Conservation (phyloP, 2,113 vertebrate species). For the Capreolus pygargus region DNA sequence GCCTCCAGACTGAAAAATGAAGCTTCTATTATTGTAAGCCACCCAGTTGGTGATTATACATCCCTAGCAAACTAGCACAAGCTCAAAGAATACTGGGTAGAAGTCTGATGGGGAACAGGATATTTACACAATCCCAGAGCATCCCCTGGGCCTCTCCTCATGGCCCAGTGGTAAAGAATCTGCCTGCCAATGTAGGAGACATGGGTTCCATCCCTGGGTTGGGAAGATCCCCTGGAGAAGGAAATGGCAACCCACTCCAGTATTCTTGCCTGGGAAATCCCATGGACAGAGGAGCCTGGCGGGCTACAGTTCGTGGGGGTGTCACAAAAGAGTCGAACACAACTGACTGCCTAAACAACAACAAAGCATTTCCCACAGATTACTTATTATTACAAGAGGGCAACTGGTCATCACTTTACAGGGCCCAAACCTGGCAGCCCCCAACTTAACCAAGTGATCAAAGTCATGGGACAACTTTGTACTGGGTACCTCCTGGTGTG, state of each 20-base stretch:
- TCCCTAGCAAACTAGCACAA: neutral
- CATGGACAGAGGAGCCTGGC: neutral
- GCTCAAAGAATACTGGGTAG: neutral
- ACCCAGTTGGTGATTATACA: neutral
- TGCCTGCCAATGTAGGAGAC: neutral
- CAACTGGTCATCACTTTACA: neutral
- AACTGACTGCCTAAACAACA: neutral
- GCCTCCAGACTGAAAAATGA: neutral
- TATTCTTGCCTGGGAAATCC: neutral
- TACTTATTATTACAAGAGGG: neutral
- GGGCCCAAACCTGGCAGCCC: neutral
- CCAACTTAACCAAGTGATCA: neutral
- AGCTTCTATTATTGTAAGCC: neutral
- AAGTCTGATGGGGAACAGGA: neutral
- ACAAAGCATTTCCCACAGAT: neutral
- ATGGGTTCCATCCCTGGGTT: neutral
- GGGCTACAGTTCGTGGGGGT: fast-evolving
- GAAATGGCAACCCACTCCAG: neutral
- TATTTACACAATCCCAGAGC: neutral
- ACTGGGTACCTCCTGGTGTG: neutral
- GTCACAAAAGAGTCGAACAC: neutral
- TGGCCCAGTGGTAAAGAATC: neutral
- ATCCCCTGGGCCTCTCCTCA: neutral
- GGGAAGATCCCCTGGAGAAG: neutral
- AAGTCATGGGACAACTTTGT: neutral